Conservation (phyloP, 2,113 vertebrate species). For the Enhydra lutris region DNA sequence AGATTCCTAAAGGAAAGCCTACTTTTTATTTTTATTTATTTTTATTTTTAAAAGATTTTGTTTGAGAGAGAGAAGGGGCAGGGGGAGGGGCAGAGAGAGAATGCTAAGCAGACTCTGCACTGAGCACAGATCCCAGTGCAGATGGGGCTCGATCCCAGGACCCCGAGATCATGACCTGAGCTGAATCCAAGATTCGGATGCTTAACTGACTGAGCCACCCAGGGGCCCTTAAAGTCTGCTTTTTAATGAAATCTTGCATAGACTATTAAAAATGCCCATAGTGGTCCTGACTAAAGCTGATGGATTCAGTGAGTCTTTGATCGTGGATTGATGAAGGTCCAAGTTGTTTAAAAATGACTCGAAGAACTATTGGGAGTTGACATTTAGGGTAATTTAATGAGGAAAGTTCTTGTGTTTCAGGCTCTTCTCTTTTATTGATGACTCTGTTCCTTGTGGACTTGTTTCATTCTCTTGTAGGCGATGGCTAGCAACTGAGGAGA, state of each 20-base stretch:
- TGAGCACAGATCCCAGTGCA: not conserved
- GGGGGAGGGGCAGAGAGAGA: not conserved
- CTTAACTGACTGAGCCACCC: not conserved
- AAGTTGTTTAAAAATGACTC: not conserved
- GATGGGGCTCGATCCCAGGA: not conserved
- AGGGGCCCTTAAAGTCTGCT: not conserved
- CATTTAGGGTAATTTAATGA: constrained; percentile 22
- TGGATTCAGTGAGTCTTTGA: constrained; percentile 28
- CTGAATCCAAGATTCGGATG: not conserved
- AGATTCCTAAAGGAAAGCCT: not conserved
- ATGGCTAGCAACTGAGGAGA: not conserved
- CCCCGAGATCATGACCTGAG: not conserved
- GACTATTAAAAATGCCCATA: constrained; percentile 3
- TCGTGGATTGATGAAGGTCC: not conserved
- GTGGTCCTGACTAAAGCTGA: not conserved
- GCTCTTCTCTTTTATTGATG: constrained; percentile 2
- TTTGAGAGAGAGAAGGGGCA: not conserved
- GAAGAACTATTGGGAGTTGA: constrained; percentile 41
- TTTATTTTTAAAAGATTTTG: not conserved
- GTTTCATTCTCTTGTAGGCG: constrained; percentile 1
- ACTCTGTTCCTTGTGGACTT: not conserved
- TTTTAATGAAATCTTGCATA: constrained; percentile 28
- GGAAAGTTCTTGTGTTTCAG: not conserved
- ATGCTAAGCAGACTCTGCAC: not conserved
- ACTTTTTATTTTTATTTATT: not conserved